Conservation (phyloP, 1,140 invertebrate genomes). For the Dreissena rostriformis region DNA sequence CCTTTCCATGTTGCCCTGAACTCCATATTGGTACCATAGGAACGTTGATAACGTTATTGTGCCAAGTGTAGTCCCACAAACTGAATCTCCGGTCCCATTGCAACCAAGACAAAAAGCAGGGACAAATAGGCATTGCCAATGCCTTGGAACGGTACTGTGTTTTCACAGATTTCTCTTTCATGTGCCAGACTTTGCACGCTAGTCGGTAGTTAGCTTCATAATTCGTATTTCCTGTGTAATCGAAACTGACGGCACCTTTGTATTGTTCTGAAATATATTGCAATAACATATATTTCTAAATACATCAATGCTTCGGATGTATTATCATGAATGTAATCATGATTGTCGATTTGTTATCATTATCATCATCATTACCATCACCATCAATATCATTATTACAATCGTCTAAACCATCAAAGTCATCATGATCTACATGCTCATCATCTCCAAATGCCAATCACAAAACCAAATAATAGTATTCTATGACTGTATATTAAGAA, state of each 20-base stretch:
- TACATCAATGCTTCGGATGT: no score
- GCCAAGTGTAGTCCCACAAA: background rate
- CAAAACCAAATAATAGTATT: background rate
- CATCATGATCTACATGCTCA: background rate
- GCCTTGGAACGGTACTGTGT: background rate
- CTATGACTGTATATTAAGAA: background rate
- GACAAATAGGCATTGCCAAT: conserved; percentile 28
- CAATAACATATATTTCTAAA: no score
- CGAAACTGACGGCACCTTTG: no score
- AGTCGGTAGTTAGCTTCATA: conserved; percentile 28
- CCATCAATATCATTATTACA: no score
- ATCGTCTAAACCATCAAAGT: no score
- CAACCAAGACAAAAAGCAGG: conserved; percentile 13
- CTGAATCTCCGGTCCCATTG: conserved; percentile 32
- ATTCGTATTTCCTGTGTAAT: no score
- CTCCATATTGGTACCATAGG: background rate
- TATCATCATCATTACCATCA: no score
- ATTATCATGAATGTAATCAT: no score
- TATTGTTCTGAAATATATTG: no score
- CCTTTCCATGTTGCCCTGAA: conserved; percentile 30
- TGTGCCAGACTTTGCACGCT: conserved; percentile 18
- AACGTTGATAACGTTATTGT: background rate
- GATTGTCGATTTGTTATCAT: no score
- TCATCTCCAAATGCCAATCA: no score
- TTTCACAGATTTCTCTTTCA: background rate